phyloP scores from a whole-genome alignment of 2,113 vertebrate species.

The Ovis aries region DNA sequence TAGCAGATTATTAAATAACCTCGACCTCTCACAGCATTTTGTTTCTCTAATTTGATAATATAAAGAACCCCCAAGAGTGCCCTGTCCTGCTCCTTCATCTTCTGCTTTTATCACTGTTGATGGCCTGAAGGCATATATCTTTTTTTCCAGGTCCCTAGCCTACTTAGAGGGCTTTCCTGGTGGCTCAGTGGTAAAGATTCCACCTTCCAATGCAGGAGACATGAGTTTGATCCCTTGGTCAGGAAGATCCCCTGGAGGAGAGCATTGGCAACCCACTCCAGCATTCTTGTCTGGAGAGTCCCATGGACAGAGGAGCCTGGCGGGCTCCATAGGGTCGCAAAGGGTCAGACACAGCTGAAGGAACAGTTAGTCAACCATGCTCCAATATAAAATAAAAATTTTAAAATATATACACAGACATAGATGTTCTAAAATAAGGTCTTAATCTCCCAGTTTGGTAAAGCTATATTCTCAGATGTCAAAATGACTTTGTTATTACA shows the following conservation, averaged over 20 bases:
- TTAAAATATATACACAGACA: not conserved
- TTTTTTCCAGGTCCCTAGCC: not conserved
- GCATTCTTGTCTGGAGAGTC: not conserved
- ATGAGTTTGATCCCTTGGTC: not conserved
- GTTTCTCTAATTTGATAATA: not conserved
- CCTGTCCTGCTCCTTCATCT: not conserved
- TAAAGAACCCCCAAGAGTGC: not conserved
- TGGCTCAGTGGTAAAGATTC: not conserved
- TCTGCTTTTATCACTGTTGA: not conserved
- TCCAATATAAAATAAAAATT: not conserved
- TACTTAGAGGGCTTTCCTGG: not conserved
- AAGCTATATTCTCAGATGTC: not conserved
- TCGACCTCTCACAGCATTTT: not conserved
- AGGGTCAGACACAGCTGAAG: not conserved
- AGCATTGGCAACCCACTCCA: not conserved
- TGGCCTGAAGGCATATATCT: not conserved
- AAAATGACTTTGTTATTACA: not conserved
- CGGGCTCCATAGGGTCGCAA: not conserved
- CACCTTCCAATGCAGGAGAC: not conserved
- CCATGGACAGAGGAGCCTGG: not conserved
- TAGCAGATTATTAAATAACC: not conserved
- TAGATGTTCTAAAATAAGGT: not conserved
- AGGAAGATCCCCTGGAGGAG: not conserved
- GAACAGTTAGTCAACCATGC: not conserved
- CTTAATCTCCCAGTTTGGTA: not conserved